Conservation (phyloP, 1,140 invertebrate species). For the Nasonia vitripennis region DNA sequence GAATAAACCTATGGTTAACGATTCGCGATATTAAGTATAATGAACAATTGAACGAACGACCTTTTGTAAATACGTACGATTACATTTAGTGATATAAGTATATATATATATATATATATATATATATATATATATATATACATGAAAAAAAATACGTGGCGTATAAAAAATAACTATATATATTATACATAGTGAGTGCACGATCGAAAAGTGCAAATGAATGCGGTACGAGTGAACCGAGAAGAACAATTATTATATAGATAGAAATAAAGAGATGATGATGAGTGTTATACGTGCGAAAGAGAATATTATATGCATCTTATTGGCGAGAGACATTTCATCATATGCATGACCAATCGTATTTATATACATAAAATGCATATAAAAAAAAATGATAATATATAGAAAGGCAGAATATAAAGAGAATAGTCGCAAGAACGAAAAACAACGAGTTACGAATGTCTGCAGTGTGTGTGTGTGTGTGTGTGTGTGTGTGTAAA, state of each 20-base stretch:
- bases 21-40: conserved; percentile 69
- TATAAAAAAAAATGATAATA: background rate
- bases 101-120: conserved; percentile 32
- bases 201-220: conserved; percentile 24
- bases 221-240: background rate
- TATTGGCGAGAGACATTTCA: conserved; percentile 32
- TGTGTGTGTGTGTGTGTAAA: background rate
- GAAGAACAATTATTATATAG: background rate
- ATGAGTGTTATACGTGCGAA: conserved; percentile 3
- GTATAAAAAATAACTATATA: conserved; percentile 49
- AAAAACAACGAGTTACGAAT: conserved; percentile 26
- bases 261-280: background rate
- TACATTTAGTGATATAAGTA: conserved; percentile 59
- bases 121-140: conserved; percentile 53
- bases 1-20: conserved; percentile 68
- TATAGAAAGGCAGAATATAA: background rate
- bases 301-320: background rate
- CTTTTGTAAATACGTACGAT: conserved; percentile 70
- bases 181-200: conserved; percentile 13
- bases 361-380: conserved; percentile 28
- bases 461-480: background rate
- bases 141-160: conserved; percentile 52
- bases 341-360: conserved; percentile 42
- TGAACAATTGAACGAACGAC: conserved; percentile 59
- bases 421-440: conserved; percentile 14